These are phyloP conservation scores for Rhipidura dahli DNA, from an alignment of 2,113 vertebrate species.

Conservation along the genomic window DNA sequence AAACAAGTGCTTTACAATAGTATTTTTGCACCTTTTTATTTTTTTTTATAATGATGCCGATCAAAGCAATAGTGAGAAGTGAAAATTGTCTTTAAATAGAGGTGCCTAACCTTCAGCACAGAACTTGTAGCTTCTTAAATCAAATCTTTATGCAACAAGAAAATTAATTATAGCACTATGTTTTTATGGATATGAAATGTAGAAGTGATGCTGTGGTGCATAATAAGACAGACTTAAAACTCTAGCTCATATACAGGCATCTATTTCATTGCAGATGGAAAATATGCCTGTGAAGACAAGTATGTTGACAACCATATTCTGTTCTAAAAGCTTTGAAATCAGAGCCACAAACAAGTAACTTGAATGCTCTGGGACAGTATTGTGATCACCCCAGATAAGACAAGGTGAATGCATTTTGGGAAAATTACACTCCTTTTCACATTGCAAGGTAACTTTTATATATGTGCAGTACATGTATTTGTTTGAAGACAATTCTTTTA, in stretches of 20 bases:
- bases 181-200: conserved; percentile 5
- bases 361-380: neutral
- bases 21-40: neutral
- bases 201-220: neutral
- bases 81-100: conserved; percentile 30
- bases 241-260: neutral
- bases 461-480: neutral
- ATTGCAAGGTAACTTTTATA: neutral
- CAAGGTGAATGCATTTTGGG: neutral
- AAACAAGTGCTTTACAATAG: conserved; percentile 12
- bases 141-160: neutral
- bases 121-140: conserved; percentile 15
- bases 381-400: neutral
- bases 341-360: neutral
- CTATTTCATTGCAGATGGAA: neutral
- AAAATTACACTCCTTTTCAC: neutral
- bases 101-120: conserved; percentile 25
- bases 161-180: conserved; percentile 28
- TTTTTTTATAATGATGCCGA: neutral
- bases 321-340: neutral
- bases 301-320: neutral
- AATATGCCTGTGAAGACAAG: neutral
- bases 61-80: conserved; percentile 31
- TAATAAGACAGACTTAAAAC: neutral
- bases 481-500: neutral